Evolutionary conservation across 2,888 invertebrate species (phyloP).

Genomic region (Drosophila tripunctata): DNA sequence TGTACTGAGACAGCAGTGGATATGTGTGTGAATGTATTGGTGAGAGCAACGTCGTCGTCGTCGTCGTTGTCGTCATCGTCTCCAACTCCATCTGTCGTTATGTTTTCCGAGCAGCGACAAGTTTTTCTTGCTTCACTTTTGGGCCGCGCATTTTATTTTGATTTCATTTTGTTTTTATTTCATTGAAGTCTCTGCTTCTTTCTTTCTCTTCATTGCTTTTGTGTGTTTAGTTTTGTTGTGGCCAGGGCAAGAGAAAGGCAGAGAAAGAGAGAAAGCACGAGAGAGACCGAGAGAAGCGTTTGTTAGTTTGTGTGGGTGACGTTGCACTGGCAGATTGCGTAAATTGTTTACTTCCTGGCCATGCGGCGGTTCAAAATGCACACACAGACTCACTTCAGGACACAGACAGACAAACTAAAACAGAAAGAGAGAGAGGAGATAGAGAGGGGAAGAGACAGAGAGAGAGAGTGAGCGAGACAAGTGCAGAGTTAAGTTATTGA

Average conservation of each 20-base stretch:
- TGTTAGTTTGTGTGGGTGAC: conserved; percentile 22
- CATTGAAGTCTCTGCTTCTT: conserved; percentile 45
- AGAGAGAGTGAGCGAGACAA: neutral
- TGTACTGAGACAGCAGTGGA: neutral
- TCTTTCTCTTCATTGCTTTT: conserved; percentile 31
- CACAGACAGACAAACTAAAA: conserved; percentile 6
- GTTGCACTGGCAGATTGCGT: conserved; percentile 68
- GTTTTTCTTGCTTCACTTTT: conserved; percentile 64
- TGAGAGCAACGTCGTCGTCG: conserved; percentile 51
- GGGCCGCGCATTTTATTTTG: conserved; percentile 69
- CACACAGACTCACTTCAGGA: conserved; percentile 32
- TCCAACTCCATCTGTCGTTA: conserved; percentile 19
- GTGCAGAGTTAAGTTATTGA: conserved; percentile 25
- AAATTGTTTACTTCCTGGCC: conserved; percentile 76
- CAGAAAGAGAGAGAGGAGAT: neutral
- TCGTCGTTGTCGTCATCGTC: neutral
- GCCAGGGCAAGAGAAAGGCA: neutral
- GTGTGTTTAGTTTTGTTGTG: conserved; percentile 41
- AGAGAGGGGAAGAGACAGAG: neutral
- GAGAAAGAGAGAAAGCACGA: neutral
- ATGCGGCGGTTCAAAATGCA: conserved; percentile 35
- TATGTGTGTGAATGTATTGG: conserved; percentile 25
- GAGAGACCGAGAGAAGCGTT: conserved; percentile 1
- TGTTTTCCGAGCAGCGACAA: conserved; percentile 38
- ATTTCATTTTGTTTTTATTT: conserved; percentile 65